Percentiles rank a stretch among this genome's conserved stretches.
phyloP scores from a whole-genome alignment of 2,113 vertebrate species.

The Antigone vipio region DNA sequence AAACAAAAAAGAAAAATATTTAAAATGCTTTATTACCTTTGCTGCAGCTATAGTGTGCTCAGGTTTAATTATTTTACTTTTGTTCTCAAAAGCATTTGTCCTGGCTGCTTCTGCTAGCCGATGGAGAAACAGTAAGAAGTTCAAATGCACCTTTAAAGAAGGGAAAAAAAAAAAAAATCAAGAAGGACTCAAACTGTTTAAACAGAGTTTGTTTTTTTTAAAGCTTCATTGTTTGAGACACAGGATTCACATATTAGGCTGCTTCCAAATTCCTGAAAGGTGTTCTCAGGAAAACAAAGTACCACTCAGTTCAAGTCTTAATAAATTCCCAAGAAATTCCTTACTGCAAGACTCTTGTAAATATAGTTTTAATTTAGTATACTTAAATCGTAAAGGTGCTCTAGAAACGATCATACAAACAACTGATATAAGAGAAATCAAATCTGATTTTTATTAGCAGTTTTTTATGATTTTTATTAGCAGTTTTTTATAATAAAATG shows the following conservation, averaged over 20 bases:
- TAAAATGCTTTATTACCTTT: slow-evolving; percentile 72
- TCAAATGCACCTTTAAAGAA: slow-evolving; percentile 77
- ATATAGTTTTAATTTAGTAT: not conserved
- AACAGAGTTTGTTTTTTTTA: not conserved
- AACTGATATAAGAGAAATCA: not conserved
- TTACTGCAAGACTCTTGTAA: not conserved
- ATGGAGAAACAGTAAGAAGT: slow-evolving; percentile 75
- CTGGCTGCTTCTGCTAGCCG: slow-evolving; percentile 78
- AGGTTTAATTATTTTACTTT: slow-evolving; percentile 70
- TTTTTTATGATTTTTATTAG: not conserved
- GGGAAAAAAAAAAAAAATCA: not conserved
- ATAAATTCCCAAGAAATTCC: not conserved
- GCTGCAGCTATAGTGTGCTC: slow-evolving; percentile 71
- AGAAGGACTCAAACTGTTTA: not conserved
- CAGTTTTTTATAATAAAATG: not conserved
- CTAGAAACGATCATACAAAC: not conserved
- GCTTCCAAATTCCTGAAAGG: not conserved
- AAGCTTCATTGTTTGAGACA: not conserved
- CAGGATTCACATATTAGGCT: not conserved
- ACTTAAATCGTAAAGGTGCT: not conserved
- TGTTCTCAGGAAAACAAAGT: not conserved
- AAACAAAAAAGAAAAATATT: not conserved
- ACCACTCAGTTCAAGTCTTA: not conserved
- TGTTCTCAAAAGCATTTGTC: slow-evolving; percentile 71
- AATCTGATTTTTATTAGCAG: not conserved